phyloP scores from a whole-genome alignment of 2,113 vertebrate species.

The Steatornis caripensis region DNA sequence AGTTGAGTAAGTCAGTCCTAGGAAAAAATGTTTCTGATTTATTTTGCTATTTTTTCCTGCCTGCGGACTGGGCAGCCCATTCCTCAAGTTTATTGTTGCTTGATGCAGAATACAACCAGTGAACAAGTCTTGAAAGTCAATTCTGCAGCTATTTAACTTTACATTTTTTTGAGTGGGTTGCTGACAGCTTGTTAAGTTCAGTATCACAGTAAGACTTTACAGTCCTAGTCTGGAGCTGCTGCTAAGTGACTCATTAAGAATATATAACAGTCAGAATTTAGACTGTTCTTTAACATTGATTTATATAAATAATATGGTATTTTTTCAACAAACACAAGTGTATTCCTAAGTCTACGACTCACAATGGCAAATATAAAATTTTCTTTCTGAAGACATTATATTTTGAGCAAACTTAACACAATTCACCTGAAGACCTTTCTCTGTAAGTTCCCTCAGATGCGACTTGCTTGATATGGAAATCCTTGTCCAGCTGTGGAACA shows the following conservation, averaged over 20 bases:
- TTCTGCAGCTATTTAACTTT: not conserved
- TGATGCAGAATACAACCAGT: not conserved
- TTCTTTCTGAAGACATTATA: not conserved
- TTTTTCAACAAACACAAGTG: not conserved
- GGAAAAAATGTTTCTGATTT: not conserved
- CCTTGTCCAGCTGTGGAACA: not conserved
- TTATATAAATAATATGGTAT: not conserved
- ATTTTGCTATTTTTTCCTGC: constrained; percentile 1
- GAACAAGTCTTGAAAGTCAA: not conserved
- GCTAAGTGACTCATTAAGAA: not conserved
- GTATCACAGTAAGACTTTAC: not conserved
- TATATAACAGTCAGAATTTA: not conserved
- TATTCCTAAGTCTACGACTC: not conserved
- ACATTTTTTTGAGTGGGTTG: not conserved
- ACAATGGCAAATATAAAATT: not conserved
- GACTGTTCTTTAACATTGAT: not conserved
- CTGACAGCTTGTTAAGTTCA: constrained; percentile 2
- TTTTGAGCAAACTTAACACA: not conserved
- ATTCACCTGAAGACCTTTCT: not conserved
- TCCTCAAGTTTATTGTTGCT: not conserved
- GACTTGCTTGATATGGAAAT: not conserved
- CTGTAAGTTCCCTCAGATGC: not conserved
- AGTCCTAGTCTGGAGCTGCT: not conserved
- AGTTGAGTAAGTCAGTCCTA: not conserved
- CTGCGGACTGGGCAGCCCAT: not conserved